Base-by-base conservation (phyloP, 2,113 vertebrate genomes). In the Apeltes quadracus region DNA sequence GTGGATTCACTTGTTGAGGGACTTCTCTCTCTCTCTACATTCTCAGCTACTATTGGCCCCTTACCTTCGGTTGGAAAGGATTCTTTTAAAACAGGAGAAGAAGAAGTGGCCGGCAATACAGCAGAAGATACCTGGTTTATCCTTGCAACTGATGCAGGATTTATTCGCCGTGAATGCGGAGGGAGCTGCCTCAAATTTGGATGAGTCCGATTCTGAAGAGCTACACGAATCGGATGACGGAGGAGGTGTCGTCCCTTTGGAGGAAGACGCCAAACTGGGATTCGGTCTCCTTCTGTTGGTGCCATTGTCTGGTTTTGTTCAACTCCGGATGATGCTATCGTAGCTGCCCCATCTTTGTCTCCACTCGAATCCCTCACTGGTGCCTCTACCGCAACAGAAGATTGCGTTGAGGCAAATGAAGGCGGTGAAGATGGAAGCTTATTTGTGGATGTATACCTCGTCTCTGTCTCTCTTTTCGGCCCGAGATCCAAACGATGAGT, bases 131-230 rank as follows among this genome's bases (percentile, higher is more conserved):
- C 1, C 6, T 51, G 48, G 8, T 74, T 36, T 68, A 53, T 66
- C n/a, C 32, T 32, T n/a, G 14, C 58, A 36, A 67, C 22, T 15
- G 36, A 54, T 71, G 66, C 34, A 61, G 43, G 36, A 41, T 48
- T 62, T 46, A 72, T 25, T 58, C 72, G 58, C 53, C 7, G 43
- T 23, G 57, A 22, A 8, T 64, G 79, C 0, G 32, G 62, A 36
- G 59, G 72, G 22, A 72, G 55, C 7, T 25, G 16, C 54, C 39
- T 70, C 18, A 46, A 13, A 67, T 69, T 34, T 50, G 65, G 61
- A 22, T 38, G 84, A 18, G 67, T 81, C 69, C 16, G 61, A 48
- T 88, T 88, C 48, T 23, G 76, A 43, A 69, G 48, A 48, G 38
- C 16, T 25, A 65, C 20, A 6, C n/a, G 5, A 3, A 76, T 83